These are phyloP conservation scores for Gila orcuttii DNA, from an alignment of 2,113 vertebrate genomes.

Conservation along the genomic window DNA sequence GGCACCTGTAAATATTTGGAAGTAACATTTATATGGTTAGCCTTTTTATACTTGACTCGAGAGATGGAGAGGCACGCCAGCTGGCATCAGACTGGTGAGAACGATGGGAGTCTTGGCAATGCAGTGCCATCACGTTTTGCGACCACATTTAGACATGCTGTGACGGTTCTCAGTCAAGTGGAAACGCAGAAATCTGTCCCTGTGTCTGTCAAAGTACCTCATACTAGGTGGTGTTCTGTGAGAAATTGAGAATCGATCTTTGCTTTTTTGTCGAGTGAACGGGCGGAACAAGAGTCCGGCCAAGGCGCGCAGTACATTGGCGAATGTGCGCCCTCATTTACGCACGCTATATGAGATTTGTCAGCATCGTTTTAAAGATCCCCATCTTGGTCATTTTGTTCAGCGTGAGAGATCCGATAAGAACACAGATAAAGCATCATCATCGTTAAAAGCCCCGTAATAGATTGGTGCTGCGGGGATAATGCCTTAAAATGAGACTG, in stretches of 20 bases:
- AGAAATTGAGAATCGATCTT: slow-evolving; percentile 32
- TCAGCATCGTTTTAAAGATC: slow-evolving; percentile 1
- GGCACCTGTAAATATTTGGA: slow-evolving; percentile 67
- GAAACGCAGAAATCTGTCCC: slow-evolving; percentile 70
- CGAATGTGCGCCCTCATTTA: background rate
- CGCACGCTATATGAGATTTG: slow-evolving; percentile 15
- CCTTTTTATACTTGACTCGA: slow-evolving; percentile 70
- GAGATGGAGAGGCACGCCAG: slow-evolving; percentile 70
- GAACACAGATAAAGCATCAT: slow-evolving; percentile 28
- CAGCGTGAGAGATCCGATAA: background rate
- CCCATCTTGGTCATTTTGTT: slow-evolving; percentile 10
- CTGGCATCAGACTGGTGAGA: slow-evolving; percentile 72
- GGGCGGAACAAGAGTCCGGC: background rate
- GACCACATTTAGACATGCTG: slow-evolving; percentile 77
- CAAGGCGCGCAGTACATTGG: background rate
- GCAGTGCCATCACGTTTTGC: slow-evolving; percentile 72
- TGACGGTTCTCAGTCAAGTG: slow-evolving; percentile 70
- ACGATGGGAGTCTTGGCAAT: slow-evolving; percentile 72
- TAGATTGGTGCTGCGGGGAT: slow-evolving; percentile 15
- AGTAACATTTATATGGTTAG: slow-evolving; percentile 74
- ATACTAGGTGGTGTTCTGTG: slow-evolving; percentile 26
- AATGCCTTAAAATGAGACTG: slow-evolving; percentile 46
- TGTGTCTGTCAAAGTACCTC: slow-evolving; percentile 58
- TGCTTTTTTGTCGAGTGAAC: slow-evolving; percentile 25
- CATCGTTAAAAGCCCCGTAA: slow-evolving; percentile 28